A percentile compares a stretch with the other conserved stretches of the same genome.
These are phyloP conservation scores for Elysia chlorotica DNA, from an alignment of 1,140 invertebrate genomes.

Conservation along the genomic window DNA sequence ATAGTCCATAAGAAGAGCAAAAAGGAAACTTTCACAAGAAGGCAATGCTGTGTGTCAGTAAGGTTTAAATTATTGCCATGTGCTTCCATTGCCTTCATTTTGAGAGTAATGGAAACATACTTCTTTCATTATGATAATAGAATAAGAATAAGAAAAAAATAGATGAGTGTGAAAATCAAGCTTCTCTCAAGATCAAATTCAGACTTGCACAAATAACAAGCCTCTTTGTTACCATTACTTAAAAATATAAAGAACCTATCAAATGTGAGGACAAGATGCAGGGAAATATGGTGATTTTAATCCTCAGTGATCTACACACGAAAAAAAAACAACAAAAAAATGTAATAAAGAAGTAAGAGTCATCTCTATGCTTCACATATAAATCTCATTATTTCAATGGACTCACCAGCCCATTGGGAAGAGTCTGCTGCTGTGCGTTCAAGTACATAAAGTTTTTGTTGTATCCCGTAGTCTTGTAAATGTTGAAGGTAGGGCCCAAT, in stretches of 20 bases:
- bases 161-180: not conserved
- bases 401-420: conserved; percentile 87
- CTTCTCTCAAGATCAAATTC: too few species aligned
- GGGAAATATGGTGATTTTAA: too few species aligned
- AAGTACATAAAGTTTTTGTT: conserved; percentile 91
- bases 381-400: not conserved
- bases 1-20: too few species aligned
- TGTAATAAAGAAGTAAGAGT: not conserved
- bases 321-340: not conserved
- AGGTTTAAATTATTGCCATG: too few species aligned
- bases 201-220: not conserved
- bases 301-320: not conserved
- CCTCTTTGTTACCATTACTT: not conserved
- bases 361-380: too few species aligned
- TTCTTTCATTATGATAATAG: not conserved
- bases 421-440: conserved; percentile 84
- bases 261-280: too few species aligned
- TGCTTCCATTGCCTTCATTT: too few species aligned
- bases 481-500: conserved; percentile 76
- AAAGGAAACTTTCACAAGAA: too few species aligned
- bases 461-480: conserved; percentile 78
- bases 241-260: not conserved
- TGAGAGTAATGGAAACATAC: too few species aligned
- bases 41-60: too few species aligned
- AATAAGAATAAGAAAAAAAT: not conserved